Evolutionary conservation across 2,797 vertebrate species (phyloP).

Genomic region (Sciaenops ocellatus): DNA sequence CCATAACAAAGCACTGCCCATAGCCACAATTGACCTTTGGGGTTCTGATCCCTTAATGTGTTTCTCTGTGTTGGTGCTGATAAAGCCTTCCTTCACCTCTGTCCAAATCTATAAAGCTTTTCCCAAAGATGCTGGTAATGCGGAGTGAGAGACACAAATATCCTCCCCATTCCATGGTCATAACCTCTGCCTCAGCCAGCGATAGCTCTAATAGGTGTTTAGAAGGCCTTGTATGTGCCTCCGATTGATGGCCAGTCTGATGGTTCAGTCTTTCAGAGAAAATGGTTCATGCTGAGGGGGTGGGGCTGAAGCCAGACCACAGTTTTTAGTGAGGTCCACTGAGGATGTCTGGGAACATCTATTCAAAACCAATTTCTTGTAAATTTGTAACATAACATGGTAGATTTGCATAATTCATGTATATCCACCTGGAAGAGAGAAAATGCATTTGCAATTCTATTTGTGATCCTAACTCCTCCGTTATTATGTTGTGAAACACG

Average conservation of each 20-base stretch:
- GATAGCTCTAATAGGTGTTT: constrained; percentile 73
- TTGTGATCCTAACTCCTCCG: constrained; percentile 18
- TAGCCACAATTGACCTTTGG: constrained; percentile 83
- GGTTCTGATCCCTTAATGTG: constrained; percentile 81
- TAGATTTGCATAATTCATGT: constrained; percentile 52
- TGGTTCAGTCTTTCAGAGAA: constrained; percentile 45
- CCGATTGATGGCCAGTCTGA: constrained; percentile 57
- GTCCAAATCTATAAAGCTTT: constrained; percentile 81
- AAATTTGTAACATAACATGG: constrained; percentile 34
- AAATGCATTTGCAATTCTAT: constrained; percentile 33
- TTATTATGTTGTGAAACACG: constrained; percentile 32
- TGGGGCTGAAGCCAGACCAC: background rate
- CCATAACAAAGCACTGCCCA: constrained; percentile 73
- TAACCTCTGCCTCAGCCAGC: constrained; percentile 67
- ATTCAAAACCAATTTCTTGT: constrained; percentile 38
- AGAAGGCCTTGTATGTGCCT: constrained; percentile 55
- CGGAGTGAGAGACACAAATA: constrained; percentile 75
- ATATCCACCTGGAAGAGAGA: constrained; percentile 40
- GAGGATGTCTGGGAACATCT: constrained; percentile 25
- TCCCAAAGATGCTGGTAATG: constrained; percentile 71
- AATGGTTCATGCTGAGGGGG: constrained; percentile 37
- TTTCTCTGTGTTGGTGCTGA: constrained; percentile 78
- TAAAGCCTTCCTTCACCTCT: constrained; percentile 75
- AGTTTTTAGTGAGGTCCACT: constrained; percentile 13
- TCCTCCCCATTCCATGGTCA: constrained; percentile 63